Evolutionary conservation across 2,797 vertebrate species (phyloP).

Genomic region (Schizothorax lantsangensis): DNA sequence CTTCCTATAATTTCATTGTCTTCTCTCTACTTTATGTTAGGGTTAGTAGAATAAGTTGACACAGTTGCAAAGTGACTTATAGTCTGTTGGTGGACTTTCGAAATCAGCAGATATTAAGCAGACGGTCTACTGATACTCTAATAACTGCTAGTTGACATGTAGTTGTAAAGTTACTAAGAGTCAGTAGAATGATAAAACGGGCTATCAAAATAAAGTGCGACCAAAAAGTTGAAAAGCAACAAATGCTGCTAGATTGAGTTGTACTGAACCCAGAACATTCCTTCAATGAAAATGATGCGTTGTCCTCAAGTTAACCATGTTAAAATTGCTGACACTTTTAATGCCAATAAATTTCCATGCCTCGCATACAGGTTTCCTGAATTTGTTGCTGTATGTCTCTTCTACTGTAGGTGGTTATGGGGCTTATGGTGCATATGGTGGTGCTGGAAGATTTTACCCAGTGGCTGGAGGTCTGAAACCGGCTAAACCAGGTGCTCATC

Average conservation of each 20-base stretch:
- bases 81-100: background rate
- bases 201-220: background rate
- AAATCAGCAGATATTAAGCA: background rate
- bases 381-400: slow-evolving; percentile 20
- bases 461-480: slow-evolving; percentile 67
- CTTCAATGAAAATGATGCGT: background rate
- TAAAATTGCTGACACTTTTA: background rate
- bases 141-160: background rate
- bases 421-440: slow-evolving; percentile 66
- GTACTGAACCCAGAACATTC: background rate
- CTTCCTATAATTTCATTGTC: background rate
- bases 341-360: background rate
- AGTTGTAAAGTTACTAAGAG: background rate
- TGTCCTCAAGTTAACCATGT: background rate
- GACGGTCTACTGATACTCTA: background rate
- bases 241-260: background rate
- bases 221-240: background rate
- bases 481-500: slow-evolving; percentile 47
- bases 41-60: background rate
- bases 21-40: background rate
- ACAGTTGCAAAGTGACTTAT: background rate
- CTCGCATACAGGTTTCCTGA: background rate
- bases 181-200: background rate
- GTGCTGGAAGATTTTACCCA: slow-evolving; percentile 69
- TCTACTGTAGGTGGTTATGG: slow-evolving; percentile 71